phyloP scores from a whole-genome alignment of 2,113 vertebrate genomes.

The Nycticebus coucang region DNA sequence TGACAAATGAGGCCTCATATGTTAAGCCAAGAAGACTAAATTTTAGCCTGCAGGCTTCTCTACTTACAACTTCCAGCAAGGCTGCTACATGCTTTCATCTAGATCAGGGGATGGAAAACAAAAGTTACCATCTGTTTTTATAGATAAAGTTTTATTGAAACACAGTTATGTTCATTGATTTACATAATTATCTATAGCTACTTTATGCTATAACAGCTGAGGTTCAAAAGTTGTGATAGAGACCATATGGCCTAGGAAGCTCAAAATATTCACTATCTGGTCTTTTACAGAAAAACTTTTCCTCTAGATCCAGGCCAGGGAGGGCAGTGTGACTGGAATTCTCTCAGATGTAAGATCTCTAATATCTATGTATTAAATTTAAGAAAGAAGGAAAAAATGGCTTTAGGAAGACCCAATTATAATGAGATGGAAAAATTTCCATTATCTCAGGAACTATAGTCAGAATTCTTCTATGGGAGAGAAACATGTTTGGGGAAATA shows the following conservation, averaged over 20 bases:
- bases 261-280: background rate
- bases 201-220: background rate
- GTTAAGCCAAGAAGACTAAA: background rate
- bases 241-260: background rate
- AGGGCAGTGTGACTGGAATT: background rate
- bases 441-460: background rate
- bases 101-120: constrained; percentile 26
- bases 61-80: background rate
- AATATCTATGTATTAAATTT: background rate
- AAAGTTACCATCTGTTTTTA: background rate
- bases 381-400: background rate
- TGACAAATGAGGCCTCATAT: background rate
- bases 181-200: background rate
- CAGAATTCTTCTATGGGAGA: constrained; percentile 42
- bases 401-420: background rate
- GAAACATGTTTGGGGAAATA: background rate
- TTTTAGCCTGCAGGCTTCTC: constrained; percentile 24
- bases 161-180: background rate
- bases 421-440: background rate
- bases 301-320: background rate
- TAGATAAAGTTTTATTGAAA: constrained; percentile 68
- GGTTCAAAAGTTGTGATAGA: constrained; percentile 29
- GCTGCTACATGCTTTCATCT: constrained; percentile 32
- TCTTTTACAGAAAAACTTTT: background rate
- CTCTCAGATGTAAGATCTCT: background rate